phyloP scores from a whole-genome alignment of 2,797 vertebrate species.

The Sebastes nivosus region DNA sequence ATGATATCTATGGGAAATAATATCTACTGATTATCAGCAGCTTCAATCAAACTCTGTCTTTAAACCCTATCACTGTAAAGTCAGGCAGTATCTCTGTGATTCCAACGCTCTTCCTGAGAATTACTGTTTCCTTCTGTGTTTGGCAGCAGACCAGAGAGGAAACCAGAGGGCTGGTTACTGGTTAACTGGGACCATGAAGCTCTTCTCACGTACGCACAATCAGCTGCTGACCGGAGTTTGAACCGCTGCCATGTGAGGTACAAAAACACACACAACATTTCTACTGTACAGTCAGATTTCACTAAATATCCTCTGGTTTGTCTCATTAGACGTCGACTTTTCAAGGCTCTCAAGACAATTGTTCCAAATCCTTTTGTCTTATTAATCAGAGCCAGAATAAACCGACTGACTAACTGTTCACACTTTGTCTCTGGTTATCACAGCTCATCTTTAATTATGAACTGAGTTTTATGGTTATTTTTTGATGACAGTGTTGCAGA shows the following conservation, averaged over 20 bases:
- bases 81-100: neutral
- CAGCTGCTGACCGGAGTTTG: slow-evolving; percentile 23
- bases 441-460: too few relatives aligned
- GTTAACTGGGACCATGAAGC: slow-evolving; percentile 40
- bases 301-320: neutral
- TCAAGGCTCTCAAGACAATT: neutral
- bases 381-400: neutral
- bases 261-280: neutral
- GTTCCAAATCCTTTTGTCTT: neutral
- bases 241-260: neutral
- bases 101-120: slow-evolving; percentile 1
- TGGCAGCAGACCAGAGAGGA: slow-evolving; percentile 38
- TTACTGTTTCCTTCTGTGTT: neutral
- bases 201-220: slow-evolving; percentile 39
- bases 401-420: neutral
- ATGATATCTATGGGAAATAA: neutral
- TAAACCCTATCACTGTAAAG: neutral
- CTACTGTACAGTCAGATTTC: neutral
- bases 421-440: too few relatives aligned
- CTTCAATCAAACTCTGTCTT: neutral
- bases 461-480: neutral
- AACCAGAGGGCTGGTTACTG: slow-evolving; percentile 33
- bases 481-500: neutral
- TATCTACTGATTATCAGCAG: neutral
- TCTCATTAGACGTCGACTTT: too few relatives aligned